phyloP scores from a whole-genome alignment of 2,797 vertebrate genomes.

The Enteromius thamalakanensis region DNA sequence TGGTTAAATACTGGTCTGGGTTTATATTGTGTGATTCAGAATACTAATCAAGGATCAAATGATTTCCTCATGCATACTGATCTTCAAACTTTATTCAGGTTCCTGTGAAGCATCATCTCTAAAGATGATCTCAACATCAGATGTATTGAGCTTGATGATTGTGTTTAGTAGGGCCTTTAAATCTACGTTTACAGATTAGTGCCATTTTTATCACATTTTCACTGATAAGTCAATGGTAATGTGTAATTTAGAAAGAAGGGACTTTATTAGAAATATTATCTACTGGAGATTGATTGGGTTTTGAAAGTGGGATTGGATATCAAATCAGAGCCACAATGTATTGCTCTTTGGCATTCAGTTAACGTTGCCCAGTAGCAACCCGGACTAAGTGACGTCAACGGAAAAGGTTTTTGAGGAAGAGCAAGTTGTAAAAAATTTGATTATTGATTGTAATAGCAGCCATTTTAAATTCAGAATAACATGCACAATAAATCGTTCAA shows the following conservation, averaged over 20 bases:
- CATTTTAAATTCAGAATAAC: background rate
- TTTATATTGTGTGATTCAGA: background rate
- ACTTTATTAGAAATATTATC: background rate
- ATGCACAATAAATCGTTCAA: background rate
- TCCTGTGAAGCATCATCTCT: background rate
- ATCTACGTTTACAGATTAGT: background rate
- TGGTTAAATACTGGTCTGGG: background rate
- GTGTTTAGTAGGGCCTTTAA: background rate
- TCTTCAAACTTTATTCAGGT: background rate
- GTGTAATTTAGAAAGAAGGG: background rate
- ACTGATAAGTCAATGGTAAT: background rate
- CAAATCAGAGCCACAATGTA: constrained; percentile 3
- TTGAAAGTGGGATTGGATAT: background rate
- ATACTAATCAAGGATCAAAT: constrained; percentile 11
- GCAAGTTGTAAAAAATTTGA: background rate
- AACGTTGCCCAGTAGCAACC: background rate
- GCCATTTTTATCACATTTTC: background rate
- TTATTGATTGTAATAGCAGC: background rate
- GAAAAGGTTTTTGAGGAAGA: constrained; percentile 11
- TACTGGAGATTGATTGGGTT: background rate
- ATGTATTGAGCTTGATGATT: background rate
- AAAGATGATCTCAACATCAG: background rate
- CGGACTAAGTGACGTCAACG: constrained; percentile 1
- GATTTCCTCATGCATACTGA: constrained; percentile 4
- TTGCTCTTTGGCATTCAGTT: background rate